Percentiles rank a stretch among this genome's conserved stretches.
Conservation (phyloP, 2,888 invertebrate genomes). For the Cephus sareptanus region DNA sequence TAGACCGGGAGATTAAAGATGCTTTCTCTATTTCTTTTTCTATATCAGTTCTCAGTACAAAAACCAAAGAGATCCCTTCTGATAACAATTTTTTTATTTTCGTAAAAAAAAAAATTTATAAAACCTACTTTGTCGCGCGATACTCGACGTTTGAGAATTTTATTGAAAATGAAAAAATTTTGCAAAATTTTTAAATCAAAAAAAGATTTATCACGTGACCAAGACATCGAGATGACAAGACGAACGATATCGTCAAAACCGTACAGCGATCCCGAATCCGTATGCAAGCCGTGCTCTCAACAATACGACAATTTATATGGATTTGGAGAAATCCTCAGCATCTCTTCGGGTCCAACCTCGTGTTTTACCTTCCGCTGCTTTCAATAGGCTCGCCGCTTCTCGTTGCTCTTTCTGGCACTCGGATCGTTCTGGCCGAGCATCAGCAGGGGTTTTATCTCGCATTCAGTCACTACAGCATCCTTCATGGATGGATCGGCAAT, state of each 20-base stretch:
- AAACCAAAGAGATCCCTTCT: background rate
- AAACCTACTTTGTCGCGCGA: background rate
- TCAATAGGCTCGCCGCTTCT: constrained; percentile 47
- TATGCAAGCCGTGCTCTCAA: constrained; percentile 53
- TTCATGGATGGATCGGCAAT: constrained; percentile 62
- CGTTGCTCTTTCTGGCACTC: constrained; percentile 25
- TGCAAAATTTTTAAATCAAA: background rate
- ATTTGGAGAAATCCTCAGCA: constrained; percentile 57
- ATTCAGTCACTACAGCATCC: constrained; percentile 56
- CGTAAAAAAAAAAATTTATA: background rate
- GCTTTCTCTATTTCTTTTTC: constrained; percentile 43
- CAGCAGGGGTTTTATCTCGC: constrained; percentile 56
- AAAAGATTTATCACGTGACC: background rate
- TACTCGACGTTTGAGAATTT: background rate
- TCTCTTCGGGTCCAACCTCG: constrained; percentile 54
- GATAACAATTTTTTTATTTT: background rate
- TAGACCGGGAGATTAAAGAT: constrained; percentile 62
- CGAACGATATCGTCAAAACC: constrained; percentile 20
- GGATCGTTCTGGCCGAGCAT: constrained; percentile 48
- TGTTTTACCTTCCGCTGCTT: constrained; percentile 60
- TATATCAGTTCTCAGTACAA: background rate
- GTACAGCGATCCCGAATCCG: constrained; percentile 48
- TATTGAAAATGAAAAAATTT: background rate
- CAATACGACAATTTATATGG: constrained; percentile 64
- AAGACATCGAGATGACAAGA: background rate